Evolutionary conservation across 2,888 invertebrate genomes (phyloP), one percentile per base, ranked within the genome.

Genomic region (Geotrupes spiniger): DNA sequence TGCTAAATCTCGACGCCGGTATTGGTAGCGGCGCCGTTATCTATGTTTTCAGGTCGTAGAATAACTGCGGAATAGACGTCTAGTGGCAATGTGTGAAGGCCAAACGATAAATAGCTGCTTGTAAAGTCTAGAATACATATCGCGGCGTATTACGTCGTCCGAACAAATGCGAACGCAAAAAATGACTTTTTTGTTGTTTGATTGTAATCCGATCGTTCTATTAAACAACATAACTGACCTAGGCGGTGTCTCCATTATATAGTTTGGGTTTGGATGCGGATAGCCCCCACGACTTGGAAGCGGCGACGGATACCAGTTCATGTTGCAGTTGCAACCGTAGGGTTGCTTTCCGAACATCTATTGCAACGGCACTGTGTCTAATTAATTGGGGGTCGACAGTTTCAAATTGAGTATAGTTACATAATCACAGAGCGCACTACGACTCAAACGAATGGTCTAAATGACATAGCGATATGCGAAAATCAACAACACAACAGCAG

Each of bases 181-280:
- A n/a, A n/a, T n/a, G 25, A 27, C 27, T 44, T 26, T 17, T 25
- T 42, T 44, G 28, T 28, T 44, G 27, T 14, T 14, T 14, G 41
- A 31, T 21, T 6, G 21, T 21, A 21, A 21, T 21, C 21, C 3
- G 21, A 21, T 21, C 3, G 6, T 21, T 21, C 21, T 3, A 4
- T 21, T 6, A 36, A 42, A 28, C 29, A 28, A 33, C 27, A 36
- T 11, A 42, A 66, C 70, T 66, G 64, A 71, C 71, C 71, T 71
- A 61, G 69, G 64, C 40, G 66, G 62, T 37, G 64, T 59, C 31
- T 68, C 68, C 63, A 66, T 60, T 41, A 65, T 57, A 58, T 66
- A 66, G 50, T 64, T 63, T 33, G 33, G 14, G 33, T 14, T 33
- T 8, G 33, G 14, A 33, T 12, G 33, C 8, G 15, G 12, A 15